Percentiles rank a stretch among this genome's conserved stretches.
These are phyloP conservation scores for Aphrophora alni DNA, from an alignment of 2,888 invertebrate species.

Conservation along the genomic window DNA sequence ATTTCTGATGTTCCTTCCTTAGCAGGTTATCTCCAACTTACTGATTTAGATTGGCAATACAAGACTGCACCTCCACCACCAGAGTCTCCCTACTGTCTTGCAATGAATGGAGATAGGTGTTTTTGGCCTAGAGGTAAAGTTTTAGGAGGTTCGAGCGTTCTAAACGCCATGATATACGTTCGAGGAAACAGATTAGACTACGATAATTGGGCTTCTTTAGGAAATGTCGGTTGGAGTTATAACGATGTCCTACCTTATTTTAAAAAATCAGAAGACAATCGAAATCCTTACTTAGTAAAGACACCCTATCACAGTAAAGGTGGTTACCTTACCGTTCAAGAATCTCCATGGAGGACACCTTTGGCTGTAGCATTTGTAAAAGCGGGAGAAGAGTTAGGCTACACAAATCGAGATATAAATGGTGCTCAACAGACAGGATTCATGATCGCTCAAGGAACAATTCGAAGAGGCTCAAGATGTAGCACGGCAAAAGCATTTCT, in stretches of 20 bases:
- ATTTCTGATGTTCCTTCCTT: constrained; percentile 87
- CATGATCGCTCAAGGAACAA: constrained; percentile 85
- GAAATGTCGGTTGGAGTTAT: constrained; percentile 88
- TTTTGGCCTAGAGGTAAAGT: constrained; percentile 93
- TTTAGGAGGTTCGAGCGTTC: constrained; percentile 73
- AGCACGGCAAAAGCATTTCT: constrained; percentile 89
- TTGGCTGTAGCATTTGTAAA: constrained; percentile 82
- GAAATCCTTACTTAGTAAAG: constrained; percentile 79
- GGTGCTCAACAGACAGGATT: constrained; percentile 85
- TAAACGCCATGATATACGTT: constrained; percentile 92
- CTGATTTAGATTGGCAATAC: constrained; percentile 91
- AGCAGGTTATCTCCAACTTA: constrained; percentile 83
- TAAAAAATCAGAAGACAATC: constrained; percentile 85
- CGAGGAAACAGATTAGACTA: constrained; percentile 87
- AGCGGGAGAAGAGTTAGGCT: constrained; percentile 83
- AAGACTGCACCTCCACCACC: constrained; percentile 79
- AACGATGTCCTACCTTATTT: constrained; percentile 83
- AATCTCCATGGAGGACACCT: constrained; percentile 83
- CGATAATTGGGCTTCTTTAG: constrained; percentile 83
- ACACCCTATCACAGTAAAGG: constrained; percentile 79
- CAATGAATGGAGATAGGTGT: constrained; percentile 86
- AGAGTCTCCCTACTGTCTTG: constrained; percentile 81
- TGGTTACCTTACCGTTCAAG: constrained; percentile 81
- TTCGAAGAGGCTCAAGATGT: constrained; percentile 82
- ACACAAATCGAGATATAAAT: constrained; percentile 80